Evolutionary conservation across 2,113 vertebrate genomes (phyloP).

Genomic region (Fulmarus glacialis): DNA sequence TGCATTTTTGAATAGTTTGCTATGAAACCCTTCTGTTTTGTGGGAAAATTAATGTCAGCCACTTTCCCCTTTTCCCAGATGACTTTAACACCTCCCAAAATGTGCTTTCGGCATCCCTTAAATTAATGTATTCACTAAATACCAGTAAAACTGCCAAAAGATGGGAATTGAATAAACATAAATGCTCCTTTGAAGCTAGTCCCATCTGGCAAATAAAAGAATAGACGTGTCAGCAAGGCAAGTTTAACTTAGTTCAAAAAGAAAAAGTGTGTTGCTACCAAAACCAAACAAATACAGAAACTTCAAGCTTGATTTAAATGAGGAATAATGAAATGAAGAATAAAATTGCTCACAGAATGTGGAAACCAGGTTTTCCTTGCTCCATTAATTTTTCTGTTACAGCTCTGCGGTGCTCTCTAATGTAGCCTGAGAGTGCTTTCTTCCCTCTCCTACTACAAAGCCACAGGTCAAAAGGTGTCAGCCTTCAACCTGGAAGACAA

Average conservation of each 20-base stretch:
- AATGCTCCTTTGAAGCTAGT: constrained; percentile 18
- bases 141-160: constrained; percentile 3
- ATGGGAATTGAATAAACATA: constrained; percentile 6
- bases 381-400: not conserved
- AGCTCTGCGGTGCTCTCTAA: not conserved
- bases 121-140: constrained; percentile 37
- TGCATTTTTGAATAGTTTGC: not conserved
- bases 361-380: not conserved
- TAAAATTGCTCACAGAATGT: not conserved
- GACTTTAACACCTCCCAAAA: not conserved
- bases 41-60: not conserved
- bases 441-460: not conserved
- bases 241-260: not conserved
- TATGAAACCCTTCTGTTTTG: not conserved
- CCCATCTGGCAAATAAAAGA: constrained; percentile 36
- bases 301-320: not conserved
- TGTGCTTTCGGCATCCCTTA: not conserved
- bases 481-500: not conserved
- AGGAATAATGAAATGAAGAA: not conserved
- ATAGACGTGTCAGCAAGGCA: constrained; percentile 11
- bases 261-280: not conserved
- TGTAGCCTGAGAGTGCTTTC: not conserved
- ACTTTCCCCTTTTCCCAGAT: not conserved
- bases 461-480: not conserved
- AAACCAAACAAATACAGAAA: not conserved